phyloP scores from a whole-genome alignment of 2,888 invertebrate species.

The Endomychus coccineus region DNA sequence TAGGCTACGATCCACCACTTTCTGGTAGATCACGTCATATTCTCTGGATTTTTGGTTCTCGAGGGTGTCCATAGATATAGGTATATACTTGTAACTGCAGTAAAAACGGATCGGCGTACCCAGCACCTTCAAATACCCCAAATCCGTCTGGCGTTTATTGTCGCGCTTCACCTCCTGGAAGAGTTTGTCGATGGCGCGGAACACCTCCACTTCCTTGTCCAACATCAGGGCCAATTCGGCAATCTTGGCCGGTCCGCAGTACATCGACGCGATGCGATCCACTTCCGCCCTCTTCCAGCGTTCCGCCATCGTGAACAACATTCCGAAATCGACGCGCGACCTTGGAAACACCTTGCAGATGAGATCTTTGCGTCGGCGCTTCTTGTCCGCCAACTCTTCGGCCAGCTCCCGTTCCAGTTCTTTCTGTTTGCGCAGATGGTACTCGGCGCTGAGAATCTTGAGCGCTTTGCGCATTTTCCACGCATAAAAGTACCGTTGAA shows the following conservation, averaged over 20 bases:
- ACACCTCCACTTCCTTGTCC: conserved; percentile 65
- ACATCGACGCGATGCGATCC: conserved; percentile 54
- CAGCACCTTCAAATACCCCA: conserved; percentile 58
- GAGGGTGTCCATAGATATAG: conserved; percentile 72
- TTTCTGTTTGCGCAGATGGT: conserved; percentile 46
- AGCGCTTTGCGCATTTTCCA: conserved; percentile 50
- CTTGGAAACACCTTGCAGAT: conserved; percentile 63
- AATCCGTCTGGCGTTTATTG: conserved; percentile 52
- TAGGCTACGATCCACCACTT: conserved; percentile 53
- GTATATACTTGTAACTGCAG: conserved; percentile 48
- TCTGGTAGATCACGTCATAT: conserved; percentile 64
- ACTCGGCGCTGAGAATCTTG: conserved; percentile 46
- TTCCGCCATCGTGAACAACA: conserved; percentile 63
- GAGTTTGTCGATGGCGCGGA: conserved; percentile 62
- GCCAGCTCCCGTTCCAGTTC: conserved; percentile 48
- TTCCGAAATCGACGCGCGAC: conserved; percentile 64
- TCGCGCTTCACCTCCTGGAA: conserved; percentile 55
- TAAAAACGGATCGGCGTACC: conserved; percentile 53
- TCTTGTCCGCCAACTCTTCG: conserved; percentile 45
- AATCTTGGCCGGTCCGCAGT: conserved; percentile 61
- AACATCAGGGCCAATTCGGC: conserved; percentile 63
- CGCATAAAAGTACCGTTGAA: conserved; percentile 59
- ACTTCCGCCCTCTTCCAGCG: conserved; percentile 60
- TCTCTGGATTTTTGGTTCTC: conserved; percentile 73
- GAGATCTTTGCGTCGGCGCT: conserved; percentile 50